A percentile compares a stretch with the other conserved stretches of the same genome.
These are phyloP conservation scores for Prionace glauca DNA, from an alignment of 2,797 vertebrate species.

Conservation along the genomic window DNA sequence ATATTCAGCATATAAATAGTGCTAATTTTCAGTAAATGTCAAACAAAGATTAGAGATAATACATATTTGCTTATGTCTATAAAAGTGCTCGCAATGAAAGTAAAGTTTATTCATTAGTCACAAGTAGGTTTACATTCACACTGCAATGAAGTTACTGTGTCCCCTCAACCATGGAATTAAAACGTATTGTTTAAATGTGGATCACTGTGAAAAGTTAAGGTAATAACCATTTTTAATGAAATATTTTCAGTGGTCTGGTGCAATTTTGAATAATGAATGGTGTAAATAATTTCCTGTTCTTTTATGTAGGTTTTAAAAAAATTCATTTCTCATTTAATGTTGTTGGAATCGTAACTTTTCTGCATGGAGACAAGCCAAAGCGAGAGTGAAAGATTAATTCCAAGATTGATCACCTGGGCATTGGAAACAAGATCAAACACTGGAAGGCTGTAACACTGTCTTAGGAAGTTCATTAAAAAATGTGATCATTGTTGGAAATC, in stretches of 20 bases:
- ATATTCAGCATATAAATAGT: not conserved
- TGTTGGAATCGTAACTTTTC: not conserved
- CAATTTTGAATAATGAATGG: not conserved
- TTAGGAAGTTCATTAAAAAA: not conserved
- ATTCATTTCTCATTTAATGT: not conserved
- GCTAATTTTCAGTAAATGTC: not conserved
- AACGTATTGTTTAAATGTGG: not conserved
- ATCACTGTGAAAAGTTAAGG: not conserved
- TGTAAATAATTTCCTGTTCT: not conserved
- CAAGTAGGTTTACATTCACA: no score
- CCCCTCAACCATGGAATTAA: not conserved
- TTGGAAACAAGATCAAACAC: not conserved
- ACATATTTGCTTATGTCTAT: not conserved
- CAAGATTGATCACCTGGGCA: not conserved
- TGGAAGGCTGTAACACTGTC: not conserved
- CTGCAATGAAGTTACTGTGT: no score
- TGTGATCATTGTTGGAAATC: not conserved
- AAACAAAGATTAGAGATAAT: not conserved
- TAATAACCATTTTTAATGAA: constrained; percentile 5
- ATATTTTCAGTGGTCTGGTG: not conserved
- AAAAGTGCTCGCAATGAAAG: not conserved
- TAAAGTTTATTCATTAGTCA: no score
- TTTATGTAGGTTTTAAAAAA: not conserved
- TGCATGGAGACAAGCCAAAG: not conserved
- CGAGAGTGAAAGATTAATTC: not conserved